Evolutionary conservation across 2,888 invertebrate species (phyloP), one percentile per base, ranked within the genome.

Genomic region (Scelioninae gen. 1): DNA sequence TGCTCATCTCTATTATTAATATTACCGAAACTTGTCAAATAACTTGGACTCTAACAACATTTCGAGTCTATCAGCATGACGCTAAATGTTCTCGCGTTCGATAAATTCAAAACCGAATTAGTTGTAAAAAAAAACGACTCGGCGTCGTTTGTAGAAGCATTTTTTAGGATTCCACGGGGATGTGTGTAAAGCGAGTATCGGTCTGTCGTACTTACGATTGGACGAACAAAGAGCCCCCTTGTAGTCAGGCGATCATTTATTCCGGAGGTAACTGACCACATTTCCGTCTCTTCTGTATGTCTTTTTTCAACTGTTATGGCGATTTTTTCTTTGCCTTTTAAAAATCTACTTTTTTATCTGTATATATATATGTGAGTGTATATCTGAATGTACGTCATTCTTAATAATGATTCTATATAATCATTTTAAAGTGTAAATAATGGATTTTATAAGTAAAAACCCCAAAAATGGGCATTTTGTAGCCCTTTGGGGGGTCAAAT

Each of bases 231-330:
- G 80, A 75, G 51, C 31, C 66, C 72, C 68, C 69, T 69, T 53
- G 62, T 47, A 58, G 62, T 45, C 66, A 56, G 58, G 76, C 84
- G 83, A 88, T 88, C 86, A 87, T 85, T 87, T 87, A 88, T 88
- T 88, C 87, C 45, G 74, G 68, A 87, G 86, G 86, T 86, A 87
- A 87, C 87, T 86, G 86, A 86, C 86, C 88, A 87, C 87, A 76
- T 88, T 88, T 87, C 88, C 88, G 87, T 83, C 83, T 84, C 83
- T 85, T 76, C 75, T 82, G 71, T 53, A 45, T 68, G n/a, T n/a
- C 62, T 55, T 66, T 53, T 58, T 40, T 66, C 72, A 43, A 49
- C 72, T 51, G 60, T 78, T 69, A 66, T 45, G 69, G 60, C 56
- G 69, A 77, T 68, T 62, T 56, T n/a, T n/a, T n/a, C n/a, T n/a